Conservation (phyloP, 2,113 vertebrate genomes). For the Actenoides hombroni region DNA sequence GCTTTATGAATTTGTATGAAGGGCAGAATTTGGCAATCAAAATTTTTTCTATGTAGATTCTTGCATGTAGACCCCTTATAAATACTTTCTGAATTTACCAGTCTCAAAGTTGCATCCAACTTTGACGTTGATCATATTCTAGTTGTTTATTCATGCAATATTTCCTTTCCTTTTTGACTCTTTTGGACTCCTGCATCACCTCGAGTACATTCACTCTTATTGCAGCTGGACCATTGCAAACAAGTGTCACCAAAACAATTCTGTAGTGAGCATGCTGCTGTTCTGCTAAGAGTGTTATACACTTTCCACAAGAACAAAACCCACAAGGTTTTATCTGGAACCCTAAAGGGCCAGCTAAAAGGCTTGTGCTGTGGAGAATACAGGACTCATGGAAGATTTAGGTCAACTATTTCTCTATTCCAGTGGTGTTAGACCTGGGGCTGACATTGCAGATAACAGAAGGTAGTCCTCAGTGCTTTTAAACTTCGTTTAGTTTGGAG, state of each 20-base stretch:
- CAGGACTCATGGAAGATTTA: background rate
- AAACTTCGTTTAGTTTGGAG: slow-evolving; percentile 3
- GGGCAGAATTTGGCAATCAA: background rate
- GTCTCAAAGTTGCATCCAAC: background rate
- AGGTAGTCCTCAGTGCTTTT: background rate
- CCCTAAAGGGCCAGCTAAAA: background rate
- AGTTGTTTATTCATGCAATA: background rate
- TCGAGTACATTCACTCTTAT: background rate
- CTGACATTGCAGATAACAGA: background rate
- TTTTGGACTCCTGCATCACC: background rate
- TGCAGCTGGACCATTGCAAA: background rate
- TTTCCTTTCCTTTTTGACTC: background rate
- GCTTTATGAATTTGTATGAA: background rate
- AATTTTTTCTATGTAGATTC: background rate
- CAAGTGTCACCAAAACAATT: background rate
- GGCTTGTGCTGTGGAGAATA: background rate
- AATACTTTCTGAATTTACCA: background rate
- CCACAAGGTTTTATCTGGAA: background rate
- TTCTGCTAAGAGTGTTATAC: background rate
- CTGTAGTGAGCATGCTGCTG: background rate
- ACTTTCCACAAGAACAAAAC: background rate
- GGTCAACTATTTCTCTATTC: background rate
- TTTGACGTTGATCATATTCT: background rate
- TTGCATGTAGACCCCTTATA: background rate
- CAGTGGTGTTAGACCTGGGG: background rate